Base-by-base conservation (phyloP, 2,888 invertebrate species). In the Spilosoma lubricipeda region DNA sequence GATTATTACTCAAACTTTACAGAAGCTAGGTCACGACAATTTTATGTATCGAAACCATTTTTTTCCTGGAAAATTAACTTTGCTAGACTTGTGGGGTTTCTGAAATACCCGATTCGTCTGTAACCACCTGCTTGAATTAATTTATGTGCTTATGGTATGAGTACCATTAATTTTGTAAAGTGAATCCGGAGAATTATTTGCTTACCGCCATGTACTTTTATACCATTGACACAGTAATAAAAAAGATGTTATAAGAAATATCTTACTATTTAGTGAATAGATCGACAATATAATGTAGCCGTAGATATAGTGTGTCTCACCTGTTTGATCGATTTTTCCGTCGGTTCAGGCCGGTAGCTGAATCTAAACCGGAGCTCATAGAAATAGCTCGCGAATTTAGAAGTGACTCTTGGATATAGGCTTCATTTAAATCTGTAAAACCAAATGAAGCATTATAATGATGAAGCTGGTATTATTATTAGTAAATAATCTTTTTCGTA, bases 311-410 rank as follows among this genome's bases (percentile, higher is more conserved):
- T 1, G 11, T 63, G 20, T 33, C 68, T 74, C 88, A 94, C 95
- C 95, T 93, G 83, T 95, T 94, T 2, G 93, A 89, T 78, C 90
- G 88, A 3, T 89, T 86, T 78, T 92, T 93, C 30, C 90, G 85
- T 63, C 90, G 87, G 11, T 88, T 87, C 30, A 88, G 85, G 2
- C 90, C 90, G 23, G 85, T 87, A 0, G 93, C 92, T 0, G 92
- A 85, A 84, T 95, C 95, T 52, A 95, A 83, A 0, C 95, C 95
- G 0, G 95, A 95, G 78, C 91, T 94, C 94, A 95, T 94, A 0
- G 95, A 95, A 73, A 94, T 94, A 0, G 95, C 95, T 0, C 95
- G 90, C 0, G 90, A 89, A 74, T 90, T 92, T 67, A 94, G 78
- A 73, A 93, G 82, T 0, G 91, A 87, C n/a, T 94, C 93, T 73